A percentile compares a stretch with the other conserved stretches of the same genome.
These are phyloP conservation scores for Podarcis cretensis DNA, from an alignment of 2,113 vertebrate genomes.

Conservation along the genomic window DNA sequence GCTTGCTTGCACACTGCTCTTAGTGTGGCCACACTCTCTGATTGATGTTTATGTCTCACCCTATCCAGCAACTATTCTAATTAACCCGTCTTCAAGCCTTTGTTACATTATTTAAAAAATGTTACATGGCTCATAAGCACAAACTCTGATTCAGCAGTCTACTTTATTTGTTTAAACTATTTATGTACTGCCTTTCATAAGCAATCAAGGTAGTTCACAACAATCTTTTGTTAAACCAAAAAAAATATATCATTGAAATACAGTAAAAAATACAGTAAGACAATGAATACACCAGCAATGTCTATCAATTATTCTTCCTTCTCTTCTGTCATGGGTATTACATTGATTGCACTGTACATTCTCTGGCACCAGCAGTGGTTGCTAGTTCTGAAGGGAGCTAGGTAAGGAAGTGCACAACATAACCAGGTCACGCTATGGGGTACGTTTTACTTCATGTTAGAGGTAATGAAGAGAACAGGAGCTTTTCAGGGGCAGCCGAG, in stretches of 20 bases:
- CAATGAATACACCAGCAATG: too few relatives aligned
- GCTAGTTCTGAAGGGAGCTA: background rate
- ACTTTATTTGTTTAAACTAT: background rate
- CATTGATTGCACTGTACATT: background rate
- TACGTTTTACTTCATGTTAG: background rate
- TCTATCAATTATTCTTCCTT: background rate
- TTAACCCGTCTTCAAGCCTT: too few relatives aligned
- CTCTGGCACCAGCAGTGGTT: background rate
- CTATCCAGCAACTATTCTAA: too few relatives aligned
- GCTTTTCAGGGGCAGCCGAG: background rate
- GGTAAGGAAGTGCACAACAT: background rate
- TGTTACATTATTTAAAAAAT: background rate
- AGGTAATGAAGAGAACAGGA: too few relatives aligned
- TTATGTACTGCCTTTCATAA: too few relatives aligned
- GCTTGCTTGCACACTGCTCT: too few relatives aligned
- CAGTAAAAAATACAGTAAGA: too few relatives aligned
- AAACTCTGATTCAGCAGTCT: background rate
- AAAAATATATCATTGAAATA: too few relatives aligned
- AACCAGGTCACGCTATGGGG: background rate
- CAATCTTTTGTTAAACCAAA: too few relatives aligned
- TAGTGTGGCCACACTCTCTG: too few relatives aligned
- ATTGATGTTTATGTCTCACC: too few relatives aligned
- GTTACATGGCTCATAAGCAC: background rate
- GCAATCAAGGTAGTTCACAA: too few relatives aligned
- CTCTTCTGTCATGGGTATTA: background rate